Conservation (phyloP, 2,888 invertebrate species). For the Parnassius smintheus region DNA sequence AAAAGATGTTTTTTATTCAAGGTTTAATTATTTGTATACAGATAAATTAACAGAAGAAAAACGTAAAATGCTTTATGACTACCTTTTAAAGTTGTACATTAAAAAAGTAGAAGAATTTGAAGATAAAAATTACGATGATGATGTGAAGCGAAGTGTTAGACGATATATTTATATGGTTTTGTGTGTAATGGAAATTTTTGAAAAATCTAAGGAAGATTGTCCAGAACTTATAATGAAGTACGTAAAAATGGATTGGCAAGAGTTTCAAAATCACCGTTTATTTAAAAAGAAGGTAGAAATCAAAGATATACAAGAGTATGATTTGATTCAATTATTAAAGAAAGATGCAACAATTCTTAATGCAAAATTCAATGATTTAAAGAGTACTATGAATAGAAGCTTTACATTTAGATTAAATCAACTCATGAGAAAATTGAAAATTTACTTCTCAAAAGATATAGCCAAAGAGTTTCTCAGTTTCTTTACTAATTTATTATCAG, state of each 20-base stretch:
- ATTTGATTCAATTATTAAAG: constrained; percentile 34
- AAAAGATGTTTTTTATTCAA: constrained; percentile 30
- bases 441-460: constrained; percentile 52
- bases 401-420: constrained; percentile 33
- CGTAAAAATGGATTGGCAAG: constrained; percentile 38
- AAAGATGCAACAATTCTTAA: constrained; percentile 32
- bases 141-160: constrained; percentile 31
- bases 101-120: constrained; percentile 37
- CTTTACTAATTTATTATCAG: constrained; percentile 36
- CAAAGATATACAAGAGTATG: constrained; percentile 29
- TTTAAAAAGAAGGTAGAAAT: constrained; percentile 27
- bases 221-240: constrained; percentile 45
- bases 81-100: constrained; percentile 38
- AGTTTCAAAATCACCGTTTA: constrained; percentile 31
- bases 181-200: constrained; percentile 32
- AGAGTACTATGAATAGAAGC: constrained; percentile 11
- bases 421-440: constrained; percentile 48
- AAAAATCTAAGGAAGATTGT: constrained; percentile 43
- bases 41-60: constrained; percentile 33
- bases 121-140: constrained; percentile 30
- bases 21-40: constrained; percentile 28
- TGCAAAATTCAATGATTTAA: constrained; percentile 26
- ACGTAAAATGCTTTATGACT: constrained; percentile 36
- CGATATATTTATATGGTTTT: constrained; percentile 35
- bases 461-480: constrained; percentile 41